Conservation (phyloP, 2,797 vertebrate genomes). For the Leptoclinus maculatus region DNA sequence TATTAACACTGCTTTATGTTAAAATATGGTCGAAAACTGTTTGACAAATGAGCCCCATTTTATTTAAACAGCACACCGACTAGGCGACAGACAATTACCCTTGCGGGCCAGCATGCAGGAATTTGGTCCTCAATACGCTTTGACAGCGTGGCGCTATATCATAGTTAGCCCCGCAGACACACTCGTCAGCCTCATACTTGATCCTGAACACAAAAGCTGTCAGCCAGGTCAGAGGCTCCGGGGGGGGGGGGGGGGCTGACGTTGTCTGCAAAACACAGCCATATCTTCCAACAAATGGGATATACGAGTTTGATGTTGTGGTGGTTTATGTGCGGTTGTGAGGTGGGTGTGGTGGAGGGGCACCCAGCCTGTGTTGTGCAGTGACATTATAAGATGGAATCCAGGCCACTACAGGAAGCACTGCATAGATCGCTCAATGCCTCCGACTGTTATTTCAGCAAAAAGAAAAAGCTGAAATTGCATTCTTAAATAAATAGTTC, state of each 20-base stretch:
- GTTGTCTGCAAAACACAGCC: slow-evolving; percentile 49
- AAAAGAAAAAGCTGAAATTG: slow-evolving; percentile 27
- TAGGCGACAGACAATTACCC: slow-evolving; percentile 77
- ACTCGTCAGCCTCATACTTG: slow-evolving; percentile 72
- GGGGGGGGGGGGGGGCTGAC: slow-evolving; percentile 28
- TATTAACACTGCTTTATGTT: slow-evolving; percentile 44
- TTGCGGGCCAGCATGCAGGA: slow-evolving; percentile 54
- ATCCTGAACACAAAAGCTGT: slow-evolving; percentile 77
- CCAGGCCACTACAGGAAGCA: slow-evolving; percentile 16
- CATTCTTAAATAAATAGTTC: slow-evolving; percentile 2
- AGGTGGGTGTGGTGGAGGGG: background rate
- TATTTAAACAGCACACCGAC: slow-evolving; percentile 75
- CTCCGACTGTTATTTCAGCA: slow-evolving; percentile 1
- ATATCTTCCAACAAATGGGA: slow-evolving; percentile 56
- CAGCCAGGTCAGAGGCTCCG: slow-evolving; percentile 62
- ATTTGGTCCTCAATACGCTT: slow-evolving; percentile 60
- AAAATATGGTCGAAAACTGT: slow-evolving; percentile 45
- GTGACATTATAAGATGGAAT: slow-evolving; percentile 42
- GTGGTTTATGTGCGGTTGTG: slow-evolving; percentile 23
- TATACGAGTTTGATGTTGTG: slow-evolving; percentile 41
- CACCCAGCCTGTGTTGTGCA: slow-evolving; percentile 29
- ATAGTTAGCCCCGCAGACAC: slow-evolving; percentile 78
- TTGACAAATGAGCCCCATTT: slow-evolving; percentile 78
- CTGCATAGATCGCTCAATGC: background rate
- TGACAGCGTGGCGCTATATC: slow-evolving; percentile 76